phyloP scores from a whole-genome alignment of 2,888 invertebrate genomes.

The Heliconius sara region DNA sequence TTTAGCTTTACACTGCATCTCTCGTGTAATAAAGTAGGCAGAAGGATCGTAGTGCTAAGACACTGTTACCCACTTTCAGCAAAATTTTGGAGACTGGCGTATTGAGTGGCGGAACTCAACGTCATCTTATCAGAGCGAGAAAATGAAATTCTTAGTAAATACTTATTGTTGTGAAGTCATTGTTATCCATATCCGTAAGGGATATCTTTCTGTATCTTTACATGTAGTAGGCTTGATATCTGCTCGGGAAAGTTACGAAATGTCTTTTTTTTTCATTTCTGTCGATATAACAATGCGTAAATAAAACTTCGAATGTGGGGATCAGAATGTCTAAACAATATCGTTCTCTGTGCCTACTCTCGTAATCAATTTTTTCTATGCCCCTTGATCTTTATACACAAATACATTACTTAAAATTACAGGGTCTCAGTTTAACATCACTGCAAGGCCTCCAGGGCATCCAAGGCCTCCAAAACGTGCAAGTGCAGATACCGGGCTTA shows the following conservation, averaged over 20 bases:
- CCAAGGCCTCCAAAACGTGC: conserved; percentile 90
- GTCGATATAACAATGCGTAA: not conserved
- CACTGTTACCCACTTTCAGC: not conserved
- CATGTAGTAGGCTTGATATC: too few relatives aligned
- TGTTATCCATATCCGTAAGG: too few relatives aligned
- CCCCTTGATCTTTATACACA: not conserved
- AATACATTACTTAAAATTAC: not conserved
- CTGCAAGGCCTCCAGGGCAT: conserved; percentile 90
- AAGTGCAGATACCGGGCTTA: conserved; percentile 92
- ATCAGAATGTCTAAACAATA: not conserved
- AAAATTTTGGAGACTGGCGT: too few relatives aligned
- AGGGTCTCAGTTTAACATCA: conserved; percentile 90
- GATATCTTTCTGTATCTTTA: too few relatives aligned
- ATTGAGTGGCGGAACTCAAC: too few relatives aligned
- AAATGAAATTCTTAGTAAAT: too few relatives aligned
- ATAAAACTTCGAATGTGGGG: not conserved
- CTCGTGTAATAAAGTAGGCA: not conserved
- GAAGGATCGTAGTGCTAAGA: not conserved
- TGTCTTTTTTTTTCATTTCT: not conserved
- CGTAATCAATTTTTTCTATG: too few relatives aligned
- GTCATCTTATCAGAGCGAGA: too few relatives aligned
- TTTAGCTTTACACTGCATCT: not conserved
- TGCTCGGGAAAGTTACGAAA: too few relatives aligned
- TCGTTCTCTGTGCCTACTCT: too few relatives aligned
- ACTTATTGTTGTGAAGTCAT: not conserved